A percentile compares a stretch with the other conserved stretches of the same genome.
Evolutionary conservation across 92 coral and sea anemone species (phyloP).

Genomic region (Porites rus): DNA sequence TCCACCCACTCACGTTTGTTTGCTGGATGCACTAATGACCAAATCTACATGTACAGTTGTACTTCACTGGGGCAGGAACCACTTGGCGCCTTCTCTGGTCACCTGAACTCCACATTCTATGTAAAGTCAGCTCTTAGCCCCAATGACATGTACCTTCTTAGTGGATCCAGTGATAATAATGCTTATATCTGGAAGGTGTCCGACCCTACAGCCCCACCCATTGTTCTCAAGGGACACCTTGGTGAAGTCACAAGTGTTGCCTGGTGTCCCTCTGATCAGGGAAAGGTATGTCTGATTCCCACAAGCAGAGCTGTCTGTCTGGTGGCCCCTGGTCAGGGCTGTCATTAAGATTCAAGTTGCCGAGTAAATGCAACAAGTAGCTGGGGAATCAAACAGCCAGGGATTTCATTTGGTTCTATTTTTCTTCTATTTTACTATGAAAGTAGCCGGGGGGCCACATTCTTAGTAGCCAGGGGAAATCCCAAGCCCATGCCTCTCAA

Average conservation of each 20-base stretch:
- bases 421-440: too few species aligned
- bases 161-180: conserved; percentile 92
- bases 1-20: conserved; percentile 84
- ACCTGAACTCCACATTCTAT: conserved; percentile 91
- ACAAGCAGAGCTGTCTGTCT: too few species aligned
- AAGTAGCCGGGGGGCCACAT: too few species aligned
- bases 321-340: too few species aligned
- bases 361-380: too few species aligned
- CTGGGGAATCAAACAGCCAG: too few species aligned
- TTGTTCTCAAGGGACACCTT: conserved; percentile 81
- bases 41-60: conserved; percentile 93
- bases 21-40: conserved; percentile 95
- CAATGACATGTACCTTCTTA: conserved; percentile 78
- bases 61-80: conserved; percentile 75
- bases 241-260: conserved; percentile 97
- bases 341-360: too few species aligned
- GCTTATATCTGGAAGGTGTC: conserved; percentile 94
- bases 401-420: too few species aligned
- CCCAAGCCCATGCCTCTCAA: too few species aligned
- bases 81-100: conserved; percentile 81
- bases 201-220: conserved; percentile 77
- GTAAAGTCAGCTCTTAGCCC: conserved; percentile 94
- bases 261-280: conserved; percentile 94
- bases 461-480: too few species aligned
- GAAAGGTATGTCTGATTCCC: neutral